Conservation (phyloP, 2,888 invertebrate genomes). For the Lycaena phlaeas region DNA sequence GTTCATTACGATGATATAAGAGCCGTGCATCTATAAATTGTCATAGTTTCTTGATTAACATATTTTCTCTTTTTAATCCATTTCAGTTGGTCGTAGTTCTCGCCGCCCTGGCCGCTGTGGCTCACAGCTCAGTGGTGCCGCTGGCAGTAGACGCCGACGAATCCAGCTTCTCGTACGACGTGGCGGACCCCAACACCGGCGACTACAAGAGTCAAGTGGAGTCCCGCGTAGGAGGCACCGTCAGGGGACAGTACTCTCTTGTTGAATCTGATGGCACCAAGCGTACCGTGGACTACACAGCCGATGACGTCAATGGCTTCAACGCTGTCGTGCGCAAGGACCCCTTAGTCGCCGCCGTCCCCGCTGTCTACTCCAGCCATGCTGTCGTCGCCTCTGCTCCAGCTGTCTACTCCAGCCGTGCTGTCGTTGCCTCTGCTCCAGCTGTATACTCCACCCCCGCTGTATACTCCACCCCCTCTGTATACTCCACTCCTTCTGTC, state of each 20-base stretch:
- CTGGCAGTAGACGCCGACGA: conserved; percentile 51
- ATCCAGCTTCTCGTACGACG: conserved; percentile 61
- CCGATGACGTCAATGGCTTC: conserved; percentile 61
- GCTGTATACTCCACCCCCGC: conserved; percentile 19
- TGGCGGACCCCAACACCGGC: conserved; percentile 49
- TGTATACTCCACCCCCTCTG: conserved; percentile 12
- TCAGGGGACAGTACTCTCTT: conserved; percentile 50
- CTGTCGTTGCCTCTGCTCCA: conserved; percentile 23
- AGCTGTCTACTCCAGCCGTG: conserved; percentile 23
- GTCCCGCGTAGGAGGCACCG: conserved; percentile 42
- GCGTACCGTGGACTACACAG: conserved; percentile 51
- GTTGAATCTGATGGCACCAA: conserved; percentile 49
- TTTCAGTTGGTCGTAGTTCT: conserved; percentile 53
- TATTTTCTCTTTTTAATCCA: conserved; percentile 23
- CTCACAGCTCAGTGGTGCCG: conserved; percentile 60
- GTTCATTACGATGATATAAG: too few species aligned
- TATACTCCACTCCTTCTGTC: conserved; percentile 16
- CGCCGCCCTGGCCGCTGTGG: conserved; percentile 51
- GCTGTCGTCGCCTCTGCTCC: conserved; percentile 24
- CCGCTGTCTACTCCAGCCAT: conserved; percentile 21
- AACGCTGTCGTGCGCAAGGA: conserved; percentile 53
- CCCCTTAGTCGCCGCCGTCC: conserved; percentile 20
- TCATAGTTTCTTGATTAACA: not conserved
- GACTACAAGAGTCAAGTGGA: conserved; percentile 51
- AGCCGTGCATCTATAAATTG: too few species aligned